Percentiles rank a stretch among this genome's conserved stretches.
Conservation (phyloP, 2,888 invertebrate genomes). For the Nemotelus nigrinus region DNA sequence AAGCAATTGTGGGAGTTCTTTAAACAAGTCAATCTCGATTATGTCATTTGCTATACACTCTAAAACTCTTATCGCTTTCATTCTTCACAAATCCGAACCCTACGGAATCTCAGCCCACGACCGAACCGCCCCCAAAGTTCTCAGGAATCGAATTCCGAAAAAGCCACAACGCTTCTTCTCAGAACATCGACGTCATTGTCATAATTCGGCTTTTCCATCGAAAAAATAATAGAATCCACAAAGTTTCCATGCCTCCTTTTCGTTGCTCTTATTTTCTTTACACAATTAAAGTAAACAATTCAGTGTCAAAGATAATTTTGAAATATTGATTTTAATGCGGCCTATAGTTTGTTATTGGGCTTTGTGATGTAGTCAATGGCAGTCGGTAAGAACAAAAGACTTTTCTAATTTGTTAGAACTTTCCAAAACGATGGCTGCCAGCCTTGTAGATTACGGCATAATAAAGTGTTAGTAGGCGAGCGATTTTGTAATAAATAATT, state of each 20-base stretch:
- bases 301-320: conserved; percentile 9
- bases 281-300: conserved; percentile 17
- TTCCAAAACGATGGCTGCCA: too few species aligned
- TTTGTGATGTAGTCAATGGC: background rate
- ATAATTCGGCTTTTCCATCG: background rate
- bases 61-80: background rate
- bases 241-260: background rate
- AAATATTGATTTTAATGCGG: conserved; percentile 9
- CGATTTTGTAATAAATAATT: too few species aligned
- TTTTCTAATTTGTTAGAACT: too few species aligned
- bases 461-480: too few species aligned
- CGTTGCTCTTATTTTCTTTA: background rate
- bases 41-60: conserved; percentile 1
- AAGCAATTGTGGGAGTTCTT: background rate
- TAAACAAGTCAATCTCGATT: conserved; percentile 12
- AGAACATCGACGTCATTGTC: background rate
- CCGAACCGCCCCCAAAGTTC: too few species aligned
- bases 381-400: background rate
- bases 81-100: background rate
- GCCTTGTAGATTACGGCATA: too few species aligned
- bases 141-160: too few species aligned
- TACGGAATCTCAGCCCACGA: background rate
- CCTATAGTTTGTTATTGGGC: background rate
- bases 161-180: background rate
- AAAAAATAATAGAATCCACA: background rate